Base-by-base conservation (phyloP, 1,140 invertebrate genomes). In the Drosophila nannoptera region DNA sequence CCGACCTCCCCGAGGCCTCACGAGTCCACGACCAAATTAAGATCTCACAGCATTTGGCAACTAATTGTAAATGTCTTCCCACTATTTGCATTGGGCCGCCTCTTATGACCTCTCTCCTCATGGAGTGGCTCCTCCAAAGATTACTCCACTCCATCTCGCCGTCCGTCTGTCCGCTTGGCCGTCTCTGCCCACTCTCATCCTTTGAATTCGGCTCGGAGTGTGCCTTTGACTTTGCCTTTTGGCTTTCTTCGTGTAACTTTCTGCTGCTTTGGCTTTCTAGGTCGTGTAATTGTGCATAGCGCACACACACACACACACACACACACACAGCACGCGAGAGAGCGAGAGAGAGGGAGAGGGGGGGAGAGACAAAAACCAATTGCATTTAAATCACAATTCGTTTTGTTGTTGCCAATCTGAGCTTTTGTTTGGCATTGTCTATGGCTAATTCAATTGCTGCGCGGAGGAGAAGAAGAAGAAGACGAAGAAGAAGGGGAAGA, bases 371-470 rank as follows among this genome's bases (percentile, higher is more conserved):
- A 75, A 78, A 78, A 81, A 74, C 77, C 81, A 86, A 84, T 84
- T 84, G 81, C 81, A 84, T 84, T 84, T 84, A 81, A 86, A 84
- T 84, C 81, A 81, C 81, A 84, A 80, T 81, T 83, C 65, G 71
- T 46, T 68, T 69, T 77, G 69, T 48, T 70, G 74, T 73, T 60
- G 53, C 61, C 53, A 68, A 65, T 69, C 61, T 49, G 45, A 58
- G 35, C 49, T 36, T 53, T 42, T 7, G 40, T 53, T 22, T 59
- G 67, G 53, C 48, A 65, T 74, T 64, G 64, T 69, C 74, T 77
- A 66, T 75, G 76, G 75, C 75, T 84, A 82, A 82, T 82, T 82
- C 80, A 82, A 78, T 78, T 75, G 72, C 65, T 68, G 58, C 48
- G 50, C 29, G 43, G 11, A n/a, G 12, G 11, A 59, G 32, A 58